Evolutionary conservation across 2,888 invertebrate genomes (phyloP).

Genomic region (Strigamia maritima): DNA sequence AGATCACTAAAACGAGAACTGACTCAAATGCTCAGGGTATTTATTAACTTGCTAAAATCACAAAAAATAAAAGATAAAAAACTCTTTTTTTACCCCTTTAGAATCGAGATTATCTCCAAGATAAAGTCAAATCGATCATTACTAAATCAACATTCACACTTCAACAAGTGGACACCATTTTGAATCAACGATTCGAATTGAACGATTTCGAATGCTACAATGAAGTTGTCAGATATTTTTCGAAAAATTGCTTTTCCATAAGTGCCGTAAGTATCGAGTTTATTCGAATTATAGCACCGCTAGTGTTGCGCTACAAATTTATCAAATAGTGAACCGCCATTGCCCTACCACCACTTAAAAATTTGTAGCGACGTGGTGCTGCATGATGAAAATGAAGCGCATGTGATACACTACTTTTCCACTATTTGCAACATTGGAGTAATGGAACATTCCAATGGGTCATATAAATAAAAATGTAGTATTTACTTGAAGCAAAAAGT

Average conservation of each 20-base stretch:
- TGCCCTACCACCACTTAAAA: no score
- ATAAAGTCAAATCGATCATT: slow-evolving; percentile 49
- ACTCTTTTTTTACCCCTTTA: slow-evolving; percentile 44
- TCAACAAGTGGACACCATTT: slow-evolving; percentile 42
- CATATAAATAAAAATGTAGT: no score
- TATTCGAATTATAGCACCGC: no score
- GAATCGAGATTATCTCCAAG: slow-evolving; percentile 50
- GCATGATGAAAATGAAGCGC: no score
- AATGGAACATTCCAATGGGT: no score
- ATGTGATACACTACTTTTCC: no score
- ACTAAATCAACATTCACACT: slow-evolving; percentile 47
- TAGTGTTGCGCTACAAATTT: no score
- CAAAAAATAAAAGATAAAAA: neutral
- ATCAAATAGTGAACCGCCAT: no score
- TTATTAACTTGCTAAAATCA: no score
- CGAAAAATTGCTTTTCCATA: slow-evolving; percentile 52
- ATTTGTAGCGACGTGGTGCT: no score
- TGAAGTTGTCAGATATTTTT: slow-evolving; percentile 49
- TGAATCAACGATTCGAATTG: slow-evolving; percentile 46
- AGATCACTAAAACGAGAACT: neutral
- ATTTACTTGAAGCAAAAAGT: no score
- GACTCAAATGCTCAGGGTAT: slow-evolving; percentile 35
- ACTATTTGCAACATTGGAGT: no score
- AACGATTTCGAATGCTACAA: slow-evolving; percentile 53
- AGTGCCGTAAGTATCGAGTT: slow-evolving; percentile 49